Evolutionary conservation across 2,797 vertebrate species (phyloP).

Genomic region (Diplodus puntazzo): DNA sequence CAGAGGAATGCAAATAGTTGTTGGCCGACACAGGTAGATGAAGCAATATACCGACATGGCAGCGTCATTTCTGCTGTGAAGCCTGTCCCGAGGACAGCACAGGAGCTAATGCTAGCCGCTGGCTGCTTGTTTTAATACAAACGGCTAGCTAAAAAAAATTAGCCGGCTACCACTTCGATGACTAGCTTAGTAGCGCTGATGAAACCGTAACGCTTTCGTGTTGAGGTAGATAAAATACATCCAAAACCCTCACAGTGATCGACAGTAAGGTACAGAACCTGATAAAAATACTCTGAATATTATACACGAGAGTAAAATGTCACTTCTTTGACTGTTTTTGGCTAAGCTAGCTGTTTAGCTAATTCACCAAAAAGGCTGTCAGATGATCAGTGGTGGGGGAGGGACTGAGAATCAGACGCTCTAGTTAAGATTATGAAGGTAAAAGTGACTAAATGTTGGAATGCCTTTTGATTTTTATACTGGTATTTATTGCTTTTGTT

Average conservation of each 20-base stretch:
- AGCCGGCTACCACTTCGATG: background rate
- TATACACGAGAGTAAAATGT: background rate
- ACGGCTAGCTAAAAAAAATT: background rate
- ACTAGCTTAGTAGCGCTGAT: conserved; percentile 7
- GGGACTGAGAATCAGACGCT: background rate
- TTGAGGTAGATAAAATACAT: background rate
- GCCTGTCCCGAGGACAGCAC: too few species aligned
- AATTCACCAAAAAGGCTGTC: background rate
- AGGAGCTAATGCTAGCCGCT: conserved; percentile 2
- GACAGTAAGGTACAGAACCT: rapidly evolving
- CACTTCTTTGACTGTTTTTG: background rate
- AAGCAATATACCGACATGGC: background rate
- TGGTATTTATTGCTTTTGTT: background rate
- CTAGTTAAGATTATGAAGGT: background rate
- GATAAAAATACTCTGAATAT: background rate
- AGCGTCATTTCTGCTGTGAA: background rate
- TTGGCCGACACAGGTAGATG: background rate
- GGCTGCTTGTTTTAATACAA: background rate
- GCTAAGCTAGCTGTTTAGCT: background rate
- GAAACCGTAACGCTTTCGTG: background rate
- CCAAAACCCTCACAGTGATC: rapidly evolving
- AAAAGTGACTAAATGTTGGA: too few species aligned
- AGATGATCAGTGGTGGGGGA: background rate
- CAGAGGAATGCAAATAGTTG: background rate
- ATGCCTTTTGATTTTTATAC: background rate